phyloP scores from a whole-genome alignment of 2,797 vertebrate genomes.

The Fringilla coelebs region DNA sequence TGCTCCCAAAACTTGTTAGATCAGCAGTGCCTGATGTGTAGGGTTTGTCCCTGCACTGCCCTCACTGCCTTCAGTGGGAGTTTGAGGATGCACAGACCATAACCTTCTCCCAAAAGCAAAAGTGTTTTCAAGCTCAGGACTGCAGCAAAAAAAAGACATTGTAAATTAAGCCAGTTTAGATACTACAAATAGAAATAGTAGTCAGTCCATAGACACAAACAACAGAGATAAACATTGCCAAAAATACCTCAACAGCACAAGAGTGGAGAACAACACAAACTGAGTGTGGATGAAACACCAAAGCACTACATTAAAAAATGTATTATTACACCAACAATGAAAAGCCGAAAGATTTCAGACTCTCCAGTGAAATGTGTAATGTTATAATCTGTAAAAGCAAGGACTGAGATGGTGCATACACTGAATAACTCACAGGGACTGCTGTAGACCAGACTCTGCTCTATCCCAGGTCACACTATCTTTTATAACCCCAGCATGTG shows the following conservation, averaged over 20 bases:
- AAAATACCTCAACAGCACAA: background rate
- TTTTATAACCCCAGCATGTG: background rate
- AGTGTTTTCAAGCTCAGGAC: background rate
- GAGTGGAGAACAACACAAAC: background rate
- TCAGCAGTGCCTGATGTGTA: background rate
- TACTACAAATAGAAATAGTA: background rate
- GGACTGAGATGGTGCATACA: background rate
- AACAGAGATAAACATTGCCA: background rate
- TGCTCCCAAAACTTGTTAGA: background rate
- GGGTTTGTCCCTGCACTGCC: background rate
- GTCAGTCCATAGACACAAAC: background rate
- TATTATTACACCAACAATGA: background rate
- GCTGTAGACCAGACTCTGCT: background rate
- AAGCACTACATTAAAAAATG: background rate
- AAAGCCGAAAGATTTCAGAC: background rate
- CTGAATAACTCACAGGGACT: background rate
- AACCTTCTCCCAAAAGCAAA: background rate
- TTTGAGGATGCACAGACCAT: background rate
- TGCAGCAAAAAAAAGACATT: background rate
- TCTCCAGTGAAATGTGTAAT: background rate
- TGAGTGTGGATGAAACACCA: background rate
- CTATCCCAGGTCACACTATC: background rate
- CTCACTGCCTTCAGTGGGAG: background rate
- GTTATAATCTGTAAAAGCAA: background rate
- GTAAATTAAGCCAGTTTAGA: background rate